These are phyloP conservation scores for Leuciscus waleckii DNA, from an alignment of 2,797 vertebrate species.

Conservation along the genomic window DNA sequence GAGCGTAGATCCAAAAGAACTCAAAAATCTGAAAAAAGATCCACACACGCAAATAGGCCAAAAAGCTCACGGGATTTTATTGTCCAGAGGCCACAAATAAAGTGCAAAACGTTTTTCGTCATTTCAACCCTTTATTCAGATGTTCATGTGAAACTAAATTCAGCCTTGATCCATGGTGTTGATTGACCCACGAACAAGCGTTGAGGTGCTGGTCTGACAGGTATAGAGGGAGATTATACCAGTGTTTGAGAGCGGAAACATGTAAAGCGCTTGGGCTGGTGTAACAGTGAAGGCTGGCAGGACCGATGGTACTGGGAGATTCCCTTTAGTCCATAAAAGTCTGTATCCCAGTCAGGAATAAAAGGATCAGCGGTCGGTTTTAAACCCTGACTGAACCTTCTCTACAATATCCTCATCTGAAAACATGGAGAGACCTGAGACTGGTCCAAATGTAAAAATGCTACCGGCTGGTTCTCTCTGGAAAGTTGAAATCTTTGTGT, in stretches of 20 bases:
- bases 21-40: too few species aligned
- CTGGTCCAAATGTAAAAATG: neutral
- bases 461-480: neutral
- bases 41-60: too few species aligned
- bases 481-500: neutral
- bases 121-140: too few species aligned
- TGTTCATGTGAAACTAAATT: neutral
- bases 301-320: neutral
- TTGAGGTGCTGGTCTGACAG: neutral
- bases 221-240: neutral
- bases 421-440: neutral
- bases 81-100: too few species aligned
- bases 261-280: too few species aligned
- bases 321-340: neutral
- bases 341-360: neutral
- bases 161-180: neutral
- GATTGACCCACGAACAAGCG: neutral
- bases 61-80: too few species aligned
- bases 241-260: neutral
- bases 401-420: neutral
- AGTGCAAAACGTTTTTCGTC: too few species aligned
- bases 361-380: neutral
- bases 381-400: neutral
- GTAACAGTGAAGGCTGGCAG: neutral
- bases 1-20: too few species aligned